Percentiles rank a stretch among this genome's conserved stretches.
These are phyloP conservation scores for Macrostomum cliftonense DNA, from an alignment of 2,888 invertebrate genomes.

Conservation along the genomic window DNA sequence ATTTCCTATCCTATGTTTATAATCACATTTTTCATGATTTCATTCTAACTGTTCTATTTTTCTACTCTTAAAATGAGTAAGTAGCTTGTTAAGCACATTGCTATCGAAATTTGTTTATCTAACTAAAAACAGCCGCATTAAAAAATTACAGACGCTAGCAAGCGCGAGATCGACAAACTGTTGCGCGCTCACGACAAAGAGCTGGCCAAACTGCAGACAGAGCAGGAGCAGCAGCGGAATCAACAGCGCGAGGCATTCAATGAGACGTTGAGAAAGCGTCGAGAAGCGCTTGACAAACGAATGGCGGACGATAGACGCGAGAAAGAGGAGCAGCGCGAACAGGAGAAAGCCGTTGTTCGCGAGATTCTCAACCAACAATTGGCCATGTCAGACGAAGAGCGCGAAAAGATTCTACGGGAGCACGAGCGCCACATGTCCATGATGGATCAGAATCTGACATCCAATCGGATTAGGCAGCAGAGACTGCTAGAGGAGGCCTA, in stretches of 20 bases:
- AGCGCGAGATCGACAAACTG: conserved; percentile 18
- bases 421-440: conserved; percentile 35
- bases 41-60: too few species aligned
- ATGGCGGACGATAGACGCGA: conserved; percentile 23
- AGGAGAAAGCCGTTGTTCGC: conserved; percentile 26
- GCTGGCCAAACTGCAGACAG: conserved; percentile 15
- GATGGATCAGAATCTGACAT: conserved; percentile 30
- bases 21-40: too few species aligned
- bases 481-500: conserved; percentile 30
- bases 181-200: conserved; percentile 23
- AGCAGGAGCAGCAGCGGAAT: conserved; percentile 18
- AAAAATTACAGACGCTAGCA: neutral
- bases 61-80: too few species aligned
- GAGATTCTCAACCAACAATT: conserved; percentile 28
- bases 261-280: conserved; percentile 18
- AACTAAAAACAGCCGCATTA: too few species aligned
- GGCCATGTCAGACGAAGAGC: conserved; percentile 29
- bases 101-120: too few species aligned
- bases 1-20: too few species aligned
- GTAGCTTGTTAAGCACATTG: too few species aligned
- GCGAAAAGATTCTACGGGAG: conserved; percentile 27
- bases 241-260: conserved; percentile 19
- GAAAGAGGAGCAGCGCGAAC: conserved; percentile 24
- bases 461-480: conserved; percentile 29
- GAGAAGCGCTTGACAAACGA: conserved; percentile 20